phyloP scores from a whole-genome alignment of 2,888 invertebrate genomes.

The Pterostichus madidus region DNA sequence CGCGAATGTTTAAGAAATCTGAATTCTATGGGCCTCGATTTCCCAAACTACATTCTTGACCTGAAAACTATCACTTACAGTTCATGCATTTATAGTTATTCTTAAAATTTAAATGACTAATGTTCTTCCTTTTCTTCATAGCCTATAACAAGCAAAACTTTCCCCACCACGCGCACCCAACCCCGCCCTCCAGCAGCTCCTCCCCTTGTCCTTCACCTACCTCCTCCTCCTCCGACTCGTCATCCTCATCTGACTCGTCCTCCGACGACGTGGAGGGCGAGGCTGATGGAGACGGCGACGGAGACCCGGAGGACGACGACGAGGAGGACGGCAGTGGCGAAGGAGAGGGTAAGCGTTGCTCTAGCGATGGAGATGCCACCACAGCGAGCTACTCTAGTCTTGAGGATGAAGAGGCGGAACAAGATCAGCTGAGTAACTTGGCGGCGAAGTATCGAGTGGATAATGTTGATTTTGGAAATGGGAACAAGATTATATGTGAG shows the following conservation, averaged over 20 bases:
- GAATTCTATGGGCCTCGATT: too few species aligned
- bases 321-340: slow-evolving; percentile 71
- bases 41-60: too few species aligned
- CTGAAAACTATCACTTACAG: too few species aligned
- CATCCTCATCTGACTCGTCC: slow-evolving; percentile 35
- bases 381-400: slow-evolving; percentile 80
- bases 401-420: slow-evolving; percentile 79
- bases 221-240: background rate
- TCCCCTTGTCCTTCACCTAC: background rate
- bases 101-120: too few species aligned
- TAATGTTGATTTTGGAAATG: slow-evolving; percentile 76
- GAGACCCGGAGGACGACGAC: slow-evolving; percentile 70
- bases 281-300: slow-evolving; percentile 71
- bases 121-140: background rate
- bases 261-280: slow-evolving; percentile 68
- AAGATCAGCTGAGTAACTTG: slow-evolving; percentile 75
- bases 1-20: too few species aligned
- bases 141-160: slow-evolving; percentile 3
- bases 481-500: slow-evolving; percentile 75
- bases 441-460: slow-evolving; percentile 76
- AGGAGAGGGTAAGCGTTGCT: slow-evolving; percentile 75
- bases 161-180: background rate
- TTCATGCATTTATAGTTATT: too few species aligned
- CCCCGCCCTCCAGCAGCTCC: background rate
- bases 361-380: slow-evolving; percentile 78